Conservation (phyloP, 2,888 invertebrate species). For the Scrobipalpa costella region DNA sequence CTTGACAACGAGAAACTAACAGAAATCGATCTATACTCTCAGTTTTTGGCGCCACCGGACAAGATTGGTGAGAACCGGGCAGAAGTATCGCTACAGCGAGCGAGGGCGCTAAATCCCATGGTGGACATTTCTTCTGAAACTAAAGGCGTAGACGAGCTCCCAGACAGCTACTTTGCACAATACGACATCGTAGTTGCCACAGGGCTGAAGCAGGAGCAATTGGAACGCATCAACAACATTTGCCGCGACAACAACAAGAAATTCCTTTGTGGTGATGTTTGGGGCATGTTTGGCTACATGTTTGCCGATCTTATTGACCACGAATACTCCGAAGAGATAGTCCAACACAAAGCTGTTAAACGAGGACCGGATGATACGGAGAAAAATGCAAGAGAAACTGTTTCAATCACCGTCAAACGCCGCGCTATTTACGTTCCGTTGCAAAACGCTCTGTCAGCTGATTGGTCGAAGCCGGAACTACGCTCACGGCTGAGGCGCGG, state of each 20-base stretch:
- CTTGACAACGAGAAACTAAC: conserved; percentile 88
- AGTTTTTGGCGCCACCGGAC: conserved; percentile 89
- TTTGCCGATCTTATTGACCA: conserved; percentile 94
- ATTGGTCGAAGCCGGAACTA: conserved; percentile 82
- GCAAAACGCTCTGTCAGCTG: conserved; percentile 84
- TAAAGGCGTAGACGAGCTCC: conserved; percentile 83
- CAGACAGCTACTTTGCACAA: conserved; percentile 85
- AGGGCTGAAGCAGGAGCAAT: conserved; percentile 85
- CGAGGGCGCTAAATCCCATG: conserved; percentile 95
- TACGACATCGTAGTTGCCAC: conserved; percentile 94
- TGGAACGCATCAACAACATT: conserved; percentile 87
- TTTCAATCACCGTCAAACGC: conserved; percentile 83
- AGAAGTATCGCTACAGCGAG: conserved; percentile 88
- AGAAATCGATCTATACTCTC: conserved; percentile 88
- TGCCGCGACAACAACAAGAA: conserved; percentile 88
- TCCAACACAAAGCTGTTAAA: conserved; percentile 75
- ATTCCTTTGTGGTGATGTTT: conserved; percentile 95
- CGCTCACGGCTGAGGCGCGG: conserved; percentile 84
- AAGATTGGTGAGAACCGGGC: conserved; percentile 93
- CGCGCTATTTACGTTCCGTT: conserved; percentile 84
- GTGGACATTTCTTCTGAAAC: conserved; percentile 89
- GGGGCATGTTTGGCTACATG: conserved; percentile 95
- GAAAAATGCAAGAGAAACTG: conserved; percentile 68
- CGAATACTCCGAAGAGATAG: conserved; percentile 79
- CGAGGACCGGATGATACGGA: conserved; percentile 82